phyloP scores from a whole-genome alignment of 30 jellyfish, hydroid and myxozoan species.

The Aurelia sp. region DNA sequence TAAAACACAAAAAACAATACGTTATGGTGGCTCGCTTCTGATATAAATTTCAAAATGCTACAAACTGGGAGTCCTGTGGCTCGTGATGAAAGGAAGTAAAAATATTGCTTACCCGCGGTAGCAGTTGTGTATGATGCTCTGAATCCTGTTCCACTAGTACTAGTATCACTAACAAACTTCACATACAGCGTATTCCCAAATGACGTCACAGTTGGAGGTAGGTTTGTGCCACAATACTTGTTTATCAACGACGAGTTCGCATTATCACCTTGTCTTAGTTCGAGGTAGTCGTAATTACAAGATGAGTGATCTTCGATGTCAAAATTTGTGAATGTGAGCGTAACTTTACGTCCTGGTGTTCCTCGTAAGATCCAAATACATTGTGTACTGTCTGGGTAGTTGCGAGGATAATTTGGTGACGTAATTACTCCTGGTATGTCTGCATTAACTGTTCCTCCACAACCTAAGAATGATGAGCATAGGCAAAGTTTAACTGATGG shows the following conservation, averaged over 20 bases:
- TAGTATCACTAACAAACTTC: constrained; percentile 49
- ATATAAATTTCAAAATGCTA: no score
- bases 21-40: no score
- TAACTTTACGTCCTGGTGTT: constrained; percentile 74
- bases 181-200: constrained; percentile 70
- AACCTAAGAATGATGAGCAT: constrained; percentile 31
- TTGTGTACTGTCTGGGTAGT: constrained; percentile 56
- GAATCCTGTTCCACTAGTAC: constrained; percentile 76
- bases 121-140: constrained; percentile 71
- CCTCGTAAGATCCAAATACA: constrained; percentile 85
- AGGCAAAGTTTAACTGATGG: no score
- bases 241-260: constrained; percentile 29
- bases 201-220: constrained; percentile 76
- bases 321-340: constrained; percentile 71
- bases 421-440: constrained; percentile 61
- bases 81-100: no score
- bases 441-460: constrained; percentile 83
- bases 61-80: no score
- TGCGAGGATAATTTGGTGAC: constrained; percentile 79
- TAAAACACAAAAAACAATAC: no score
- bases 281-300: constrained; percentile 79
- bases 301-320: constrained; percentile 50
- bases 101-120: constrained; percentile 59
- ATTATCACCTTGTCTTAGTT: constrained; percentile 69
- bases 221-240: constrained; percentile 64